Evolutionary conservation across 1,140 invertebrate species (phyloP).

Genomic region (Saxidomus purpurata): DNA sequence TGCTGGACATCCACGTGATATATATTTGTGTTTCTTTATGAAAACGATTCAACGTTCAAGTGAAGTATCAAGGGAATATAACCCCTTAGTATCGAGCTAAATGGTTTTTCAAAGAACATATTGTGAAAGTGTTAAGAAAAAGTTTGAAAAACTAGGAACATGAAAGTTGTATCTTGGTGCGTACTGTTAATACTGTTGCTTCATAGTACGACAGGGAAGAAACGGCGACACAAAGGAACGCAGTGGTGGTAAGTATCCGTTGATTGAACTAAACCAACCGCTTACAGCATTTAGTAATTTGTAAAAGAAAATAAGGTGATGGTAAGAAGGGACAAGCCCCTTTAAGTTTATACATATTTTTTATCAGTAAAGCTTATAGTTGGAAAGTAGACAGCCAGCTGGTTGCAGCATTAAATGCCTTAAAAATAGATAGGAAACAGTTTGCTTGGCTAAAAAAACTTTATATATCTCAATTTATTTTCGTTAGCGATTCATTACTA

Average conservation of each 20-base stretch:
- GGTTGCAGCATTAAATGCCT: too few relatives aligned
- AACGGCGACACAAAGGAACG: slow-evolving; percentile 57
- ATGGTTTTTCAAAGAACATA: slow-evolving; percentile 4
- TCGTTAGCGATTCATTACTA: too few relatives aligned
- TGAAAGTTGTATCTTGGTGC: slow-evolving; percentile 48
- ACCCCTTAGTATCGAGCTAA: slow-evolving; percentile 1
- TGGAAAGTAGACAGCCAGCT: too few relatives aligned
- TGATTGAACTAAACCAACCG: background rate
- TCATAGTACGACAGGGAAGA: slow-evolving; percentile 48
- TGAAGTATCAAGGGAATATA: background rate
- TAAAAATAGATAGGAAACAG: too few relatives aligned
- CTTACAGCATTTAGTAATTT: background rate
- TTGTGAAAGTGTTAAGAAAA: background rate
- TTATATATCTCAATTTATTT: too few relatives aligned
- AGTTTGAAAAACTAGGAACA: slow-evolving; percentile 36
- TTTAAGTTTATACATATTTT: too few relatives aligned
- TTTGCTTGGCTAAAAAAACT: too few relatives aligned
- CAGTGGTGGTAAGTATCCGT: slow-evolving; percentile 51
- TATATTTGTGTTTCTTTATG: background rate
- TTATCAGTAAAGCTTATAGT: too few relatives aligned
- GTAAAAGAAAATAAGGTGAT: too few relatives aligned
- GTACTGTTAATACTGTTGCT: slow-evolving; percentile 34
- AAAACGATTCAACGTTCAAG: background rate
- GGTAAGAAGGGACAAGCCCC: too few relatives aligned
- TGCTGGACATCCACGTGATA: too few relatives aligned